Evolutionary conservation across 92 coral and sea anemone species (phyloP).

Genomic region (Palythoa grandiflora): DNA sequence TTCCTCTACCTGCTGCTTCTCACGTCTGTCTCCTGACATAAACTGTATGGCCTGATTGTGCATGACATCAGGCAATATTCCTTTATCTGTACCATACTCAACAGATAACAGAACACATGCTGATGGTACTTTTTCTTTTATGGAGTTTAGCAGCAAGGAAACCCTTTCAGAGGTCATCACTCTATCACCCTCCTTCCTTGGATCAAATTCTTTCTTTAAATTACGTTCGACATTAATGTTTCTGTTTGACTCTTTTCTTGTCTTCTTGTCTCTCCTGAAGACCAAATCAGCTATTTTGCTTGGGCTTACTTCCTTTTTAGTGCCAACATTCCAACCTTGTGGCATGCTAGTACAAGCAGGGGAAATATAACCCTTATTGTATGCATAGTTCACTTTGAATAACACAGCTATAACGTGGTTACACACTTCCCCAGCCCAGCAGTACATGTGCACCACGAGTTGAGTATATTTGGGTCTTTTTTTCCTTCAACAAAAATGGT

Average conservation of each 20-base stretch:
- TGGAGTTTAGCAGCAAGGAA: slow-evolving; percentile 21
- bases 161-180: slow-evolving; percentile 39
- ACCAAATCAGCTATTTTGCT: neutral
- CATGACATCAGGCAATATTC: slow-evolving; percentile 2
- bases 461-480: neutral
- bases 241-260: neutral
- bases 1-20: slow-evolving; percentile 51
- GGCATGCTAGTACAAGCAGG: neutral
- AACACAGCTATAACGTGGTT: neutral
- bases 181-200: slow-evolving; percentile 35
- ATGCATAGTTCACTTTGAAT: neutral
- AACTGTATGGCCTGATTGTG: slow-evolving; percentile 45
- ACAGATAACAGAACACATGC: slow-evolving; percentile 49
- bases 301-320: neutral
- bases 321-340: neutral
- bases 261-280: neutral
- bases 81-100: slow-evolving; percentile 18
- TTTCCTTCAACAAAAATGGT: neutral
- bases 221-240: neutral
- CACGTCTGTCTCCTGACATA: slow-evolving; percentile 43
- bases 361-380: neutral
- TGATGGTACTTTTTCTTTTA: slow-evolving; percentile 33
- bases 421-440: neutral
- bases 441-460: neutral
- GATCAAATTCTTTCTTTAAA: slow-evolving; percentile 16